Evolutionary conservation across 1,140 invertebrate species (phyloP), one percentile per base, ranked within the genome.

Genomic region (Formica exsecta): DNA sequence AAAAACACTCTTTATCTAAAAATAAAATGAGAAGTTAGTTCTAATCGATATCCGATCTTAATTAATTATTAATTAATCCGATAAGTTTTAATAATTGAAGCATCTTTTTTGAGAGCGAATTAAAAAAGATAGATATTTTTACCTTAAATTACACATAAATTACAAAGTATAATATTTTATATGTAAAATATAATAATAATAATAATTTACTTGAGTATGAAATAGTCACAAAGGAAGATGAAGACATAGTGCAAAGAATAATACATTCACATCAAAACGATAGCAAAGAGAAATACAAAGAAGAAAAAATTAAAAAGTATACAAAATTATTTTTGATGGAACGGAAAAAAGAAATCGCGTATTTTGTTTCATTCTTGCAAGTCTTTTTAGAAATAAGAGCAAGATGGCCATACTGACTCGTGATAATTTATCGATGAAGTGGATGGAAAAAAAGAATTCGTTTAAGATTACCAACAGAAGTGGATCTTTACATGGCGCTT

Each of bases 391-490:
- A 80, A 29, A 71, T 73, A 70, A 57, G 11, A 57, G n/a, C 19
- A 61, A 41, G 48, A 32, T 25, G 8, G 57, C 48, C 13, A 7
- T 4, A 54, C 25, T 32, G 48, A 73, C 2, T 36, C 29, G 48
- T 13, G 29, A 22, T 29, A n/a, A 73, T 73, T 54, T 54, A 73
- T 73, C 19, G 70, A 19, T 57, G 54, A 54, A 73, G 48, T 44
- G 25, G 2, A 16, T 13, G 59, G 3, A 32, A 32, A 51, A 29
- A 59, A 81, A 44, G 16, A 73, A 59, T 57, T 71, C 29, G 25
- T 57, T 3, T 48, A n/a, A 70, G 64, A 64, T 70, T 70, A n/a
- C 1, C 11, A 41, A 22, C 25, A 19, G 25, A 65, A 13, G 13
- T 38, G 19, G 7, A 54, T 79, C 7, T 54, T n/a, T 51, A 36